Evolutionary conservation across 2,797 vertebrate species (phyloP), one percentile per base, ranked within the genome.

Genomic region (Danionella dracula): DNA sequence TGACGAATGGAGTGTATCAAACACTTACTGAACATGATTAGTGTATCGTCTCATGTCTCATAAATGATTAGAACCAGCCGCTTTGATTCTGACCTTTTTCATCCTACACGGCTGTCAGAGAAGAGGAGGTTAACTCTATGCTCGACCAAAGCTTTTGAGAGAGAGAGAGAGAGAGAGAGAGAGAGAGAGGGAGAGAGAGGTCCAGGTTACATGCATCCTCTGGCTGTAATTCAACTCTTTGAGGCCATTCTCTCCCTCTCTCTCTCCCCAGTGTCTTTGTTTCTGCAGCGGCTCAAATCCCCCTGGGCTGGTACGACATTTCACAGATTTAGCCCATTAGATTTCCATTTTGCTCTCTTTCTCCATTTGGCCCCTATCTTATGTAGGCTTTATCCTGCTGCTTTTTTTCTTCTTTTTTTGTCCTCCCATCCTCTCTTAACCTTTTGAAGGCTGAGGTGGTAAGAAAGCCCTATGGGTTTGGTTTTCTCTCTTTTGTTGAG

Each of bases 301-400:
- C 78, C 53, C 68, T 79, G 74, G 76, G 74, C 81, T 74, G 49
- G 40, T 40, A 67, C 50, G 68, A 68, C 74, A 74, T 63, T 76
- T 81, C 81, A 68, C 71, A 82, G 69, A 81, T 77, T 81, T 78
- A 82, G 77, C 76, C 78, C 80, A 78, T 80, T 77, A 75, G 71
- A 76, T 76, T 80, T 78, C 73, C 75, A 79, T 79, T 79, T 75
- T 63, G 72, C 71, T 68, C 64, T 71, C 46, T 45, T 60, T 67
- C 41, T 60, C 59, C 45, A 44, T 60, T 42, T 58, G 54, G 57
- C 66, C 32, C 54, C 68, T 49, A 60, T 70, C 60, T 56, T 56
- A 40, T 29, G 62, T 67, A 21, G 64, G 64, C 65, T 72, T 67
- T 76, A 62, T 34, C 50, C 27, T 48, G 44, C 55, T 70, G n/a